Conservation (phyloP, 2,888 invertebrate species). For the Nemotelus nigrinus region DNA sequence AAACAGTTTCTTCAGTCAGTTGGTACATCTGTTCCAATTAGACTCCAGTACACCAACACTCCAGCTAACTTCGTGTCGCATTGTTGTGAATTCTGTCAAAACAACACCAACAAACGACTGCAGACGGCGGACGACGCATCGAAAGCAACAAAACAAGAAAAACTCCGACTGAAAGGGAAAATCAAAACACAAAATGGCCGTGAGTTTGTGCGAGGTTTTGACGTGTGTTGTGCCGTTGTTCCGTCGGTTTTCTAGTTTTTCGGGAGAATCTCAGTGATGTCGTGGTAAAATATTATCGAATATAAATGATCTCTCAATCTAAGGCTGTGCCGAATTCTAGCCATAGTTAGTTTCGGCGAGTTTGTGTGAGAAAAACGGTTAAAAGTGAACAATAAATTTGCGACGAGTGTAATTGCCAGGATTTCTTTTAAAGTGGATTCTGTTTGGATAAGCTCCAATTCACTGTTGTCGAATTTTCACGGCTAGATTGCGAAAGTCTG, state of each 20-base stretch:
- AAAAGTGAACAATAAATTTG: constrained; percentile 11
- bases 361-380: constrained; percentile 36
- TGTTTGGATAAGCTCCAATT: neutral
- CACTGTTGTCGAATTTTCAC: neutral
- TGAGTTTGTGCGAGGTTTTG: constrained; percentile 52
- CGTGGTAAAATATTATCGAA: constrained; percentile 9
- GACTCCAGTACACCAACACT: constrained; percentile 15
- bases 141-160: constrained; percentile 27
- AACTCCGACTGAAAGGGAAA: constrained; percentile 47
- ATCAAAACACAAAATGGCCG: constrained; percentile 58
- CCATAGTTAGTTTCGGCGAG: neutral
- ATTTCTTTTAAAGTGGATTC: constrained; percentile 7
- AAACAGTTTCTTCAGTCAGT: neutral
- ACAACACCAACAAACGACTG: constrained; percentile 13
- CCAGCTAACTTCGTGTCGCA: constrained; percentile 25
- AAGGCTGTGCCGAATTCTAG: neutral
- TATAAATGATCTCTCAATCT: neutral
- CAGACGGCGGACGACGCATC: neutral
- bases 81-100: neutral
- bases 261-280: constrained; percentile 9
- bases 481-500: neutral
- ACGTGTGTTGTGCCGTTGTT: constrained; percentile 45
- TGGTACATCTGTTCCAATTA: neutral
- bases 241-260: constrained; percentile 28
- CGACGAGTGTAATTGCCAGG: neutral